Base-by-base conservation (phyloP, 1,140 invertebrate species). In the Meloidogyne floridensis region DNA sequence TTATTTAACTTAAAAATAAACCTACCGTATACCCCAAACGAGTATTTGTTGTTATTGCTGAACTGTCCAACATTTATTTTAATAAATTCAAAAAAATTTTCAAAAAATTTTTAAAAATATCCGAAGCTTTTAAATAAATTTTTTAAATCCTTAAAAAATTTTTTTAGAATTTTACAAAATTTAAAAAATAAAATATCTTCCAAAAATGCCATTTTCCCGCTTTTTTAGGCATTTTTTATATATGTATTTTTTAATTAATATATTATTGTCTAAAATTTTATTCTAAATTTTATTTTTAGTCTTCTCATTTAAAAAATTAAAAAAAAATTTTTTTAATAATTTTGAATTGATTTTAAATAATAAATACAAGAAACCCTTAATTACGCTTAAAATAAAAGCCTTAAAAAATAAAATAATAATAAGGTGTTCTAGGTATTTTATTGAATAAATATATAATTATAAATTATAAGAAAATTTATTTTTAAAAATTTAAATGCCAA, bases 311-410 rank as follows among this genome's bases (percentile, higher is more conserved):
- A 42, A 47, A 47, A 73, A 43, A 20, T n/a, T 15, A 47, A 47
- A 73, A 15, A 32, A 42, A 73, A 73, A 43, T 73, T 73, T 73
- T 73, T 18, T n/a, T 73, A 18, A 32, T 32, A 18, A 18, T 72
- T 20, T 72, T 73, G 15, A 47, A 73, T 47, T 73, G 42, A 47
- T 47, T 73, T 47, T n/a, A 73, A 73, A 72, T 43, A 6, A 15
- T 47, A 73, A 73, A 72, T 43, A 6, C 71, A 73, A 53, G 15
- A 18, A 53, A 9, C 51, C 51, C 32, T 73, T 47, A 73, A 73
- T 47, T 73, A 47, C 5, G 15, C 51, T 47, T 53, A 73, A 47
- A 47, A 73, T 73, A 73, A 47, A 47, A 18, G 32, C 32, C 1
- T 73, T 73, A 42, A 72, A 18, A 20, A 6, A 72, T 20, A n/a